phyloP scores from a whole-genome alignment of 2,113 vertebrate species.

The Merops nubicus region DNA sequence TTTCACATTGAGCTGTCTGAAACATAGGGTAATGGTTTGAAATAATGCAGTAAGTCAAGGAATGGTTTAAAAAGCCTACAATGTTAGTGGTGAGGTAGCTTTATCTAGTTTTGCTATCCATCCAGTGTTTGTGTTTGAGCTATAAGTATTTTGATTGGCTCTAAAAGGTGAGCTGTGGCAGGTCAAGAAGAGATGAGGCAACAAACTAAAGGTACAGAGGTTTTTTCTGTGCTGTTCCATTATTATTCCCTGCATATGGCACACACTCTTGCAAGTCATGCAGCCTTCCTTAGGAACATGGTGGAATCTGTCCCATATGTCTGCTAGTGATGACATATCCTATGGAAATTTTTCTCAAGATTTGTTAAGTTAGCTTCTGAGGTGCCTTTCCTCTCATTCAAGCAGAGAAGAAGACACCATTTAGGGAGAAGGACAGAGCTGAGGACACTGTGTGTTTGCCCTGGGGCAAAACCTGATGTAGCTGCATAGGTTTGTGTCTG shows the following conservation, averaged over 20 bases:
- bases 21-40: neutral
- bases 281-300: neutral
- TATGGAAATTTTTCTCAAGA: neutral
- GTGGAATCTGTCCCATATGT: neutral
- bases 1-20: neutral
- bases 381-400: neutral
- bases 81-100: neutral
- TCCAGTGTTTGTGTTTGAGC: neutral
- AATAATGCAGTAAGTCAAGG: neutral
- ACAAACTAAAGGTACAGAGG: neutral
- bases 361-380: neutral
- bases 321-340: neutral
- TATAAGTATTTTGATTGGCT: neutral
- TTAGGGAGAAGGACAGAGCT: neutral
- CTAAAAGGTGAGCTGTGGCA: neutral
- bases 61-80: neutral
- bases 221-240: neutral
- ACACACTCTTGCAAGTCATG: neutral
- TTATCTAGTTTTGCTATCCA: neutral
- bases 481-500: neutral
- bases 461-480: neutral
- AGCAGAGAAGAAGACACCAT: neutral
- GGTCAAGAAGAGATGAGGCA: neutral
- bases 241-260: neutral
- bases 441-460: neutral